phyloP scores from a whole-genome alignment of 2,888 invertebrate genomes.

The Halictus ligatus region DNA sequence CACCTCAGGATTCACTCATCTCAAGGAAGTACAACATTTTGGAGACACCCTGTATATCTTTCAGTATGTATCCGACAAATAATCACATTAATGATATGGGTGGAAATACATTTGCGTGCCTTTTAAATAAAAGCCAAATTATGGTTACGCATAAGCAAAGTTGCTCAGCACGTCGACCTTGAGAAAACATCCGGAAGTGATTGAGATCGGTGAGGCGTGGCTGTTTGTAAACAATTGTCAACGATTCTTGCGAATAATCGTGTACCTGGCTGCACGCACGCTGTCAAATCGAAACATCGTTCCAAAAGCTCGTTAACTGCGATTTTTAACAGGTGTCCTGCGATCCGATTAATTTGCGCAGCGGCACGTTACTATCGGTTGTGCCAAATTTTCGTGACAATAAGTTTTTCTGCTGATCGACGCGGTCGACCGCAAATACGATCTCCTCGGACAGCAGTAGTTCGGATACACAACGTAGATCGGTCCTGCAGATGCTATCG shows the following conservation, averaged over 20 bases:
- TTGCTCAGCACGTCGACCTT: neutral
- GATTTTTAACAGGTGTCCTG: constrained; percentile 23
- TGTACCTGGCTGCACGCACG: neutral
- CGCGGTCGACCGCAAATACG: neutral
- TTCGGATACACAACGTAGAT: neutral
- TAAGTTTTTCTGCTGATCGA: constrained; percentile 56
- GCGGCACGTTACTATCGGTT: constrained; percentile 32
- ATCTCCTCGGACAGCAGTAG: neutral
- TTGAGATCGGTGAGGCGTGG: neutral
- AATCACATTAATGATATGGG: no score
- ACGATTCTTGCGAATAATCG: neutral
- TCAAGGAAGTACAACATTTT: no score
- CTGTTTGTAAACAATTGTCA: neutral
- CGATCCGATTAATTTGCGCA: constrained; percentile 29
- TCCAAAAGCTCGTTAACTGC: neutral
- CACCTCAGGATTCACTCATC: no score
- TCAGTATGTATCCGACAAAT: no score
- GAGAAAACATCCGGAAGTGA: neutral
- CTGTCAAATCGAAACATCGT: neutral
- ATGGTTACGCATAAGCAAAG: neutral
- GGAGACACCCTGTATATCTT: no score
- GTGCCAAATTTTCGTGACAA: constrained; percentile 77
- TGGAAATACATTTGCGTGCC: neutral
- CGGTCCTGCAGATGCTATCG: neutral
- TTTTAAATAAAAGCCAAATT: neutral